These are phyloP conservation scores for Loriculus beryllinus DNA, from an alignment of 2,797 vertebrate genomes.

Conservation along the genomic window DNA sequence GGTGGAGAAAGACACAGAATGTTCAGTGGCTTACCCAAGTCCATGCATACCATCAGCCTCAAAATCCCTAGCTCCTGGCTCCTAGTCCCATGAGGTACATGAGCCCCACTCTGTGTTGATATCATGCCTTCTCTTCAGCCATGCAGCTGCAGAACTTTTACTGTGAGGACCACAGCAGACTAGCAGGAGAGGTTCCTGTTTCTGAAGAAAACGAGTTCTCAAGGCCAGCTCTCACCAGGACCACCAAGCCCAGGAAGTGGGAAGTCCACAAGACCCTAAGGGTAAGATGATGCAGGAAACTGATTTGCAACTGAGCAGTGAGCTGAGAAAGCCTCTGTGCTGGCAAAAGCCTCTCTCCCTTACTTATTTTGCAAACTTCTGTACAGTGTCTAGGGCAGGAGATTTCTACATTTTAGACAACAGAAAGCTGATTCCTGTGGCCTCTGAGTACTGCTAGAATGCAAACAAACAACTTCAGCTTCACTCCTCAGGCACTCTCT, in stretches of 20 bases:
- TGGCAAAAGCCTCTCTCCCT: background rate
- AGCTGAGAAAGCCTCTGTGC: background rate
- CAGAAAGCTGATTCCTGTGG: background rate
- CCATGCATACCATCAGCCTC: background rate
- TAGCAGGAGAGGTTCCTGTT: background rate
- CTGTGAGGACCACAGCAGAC: accelerated
- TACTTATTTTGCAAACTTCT: background rate
- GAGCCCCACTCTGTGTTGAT: background rate
- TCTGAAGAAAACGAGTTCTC: background rate
- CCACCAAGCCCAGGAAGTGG: accelerated
- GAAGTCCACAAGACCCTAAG: background rate
- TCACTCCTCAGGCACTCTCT: background rate
- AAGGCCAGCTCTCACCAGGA: background rate
- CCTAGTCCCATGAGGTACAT: background rate
- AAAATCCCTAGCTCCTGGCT: background rate
- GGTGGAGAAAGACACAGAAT: constrained; percentile 5
- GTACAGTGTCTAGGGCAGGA: background rate
- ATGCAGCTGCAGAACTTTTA: background rate
- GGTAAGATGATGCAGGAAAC: background rate
- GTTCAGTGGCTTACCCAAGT: background rate
- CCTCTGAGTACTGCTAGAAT: accelerated
- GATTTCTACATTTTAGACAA: background rate
- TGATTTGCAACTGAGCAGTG: background rate
- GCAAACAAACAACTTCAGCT: background rate
- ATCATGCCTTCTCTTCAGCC: background rate